phyloP scores from a whole-genome alignment of 1,140 invertebrate species.

The Holotrichia oblita region DNA sequence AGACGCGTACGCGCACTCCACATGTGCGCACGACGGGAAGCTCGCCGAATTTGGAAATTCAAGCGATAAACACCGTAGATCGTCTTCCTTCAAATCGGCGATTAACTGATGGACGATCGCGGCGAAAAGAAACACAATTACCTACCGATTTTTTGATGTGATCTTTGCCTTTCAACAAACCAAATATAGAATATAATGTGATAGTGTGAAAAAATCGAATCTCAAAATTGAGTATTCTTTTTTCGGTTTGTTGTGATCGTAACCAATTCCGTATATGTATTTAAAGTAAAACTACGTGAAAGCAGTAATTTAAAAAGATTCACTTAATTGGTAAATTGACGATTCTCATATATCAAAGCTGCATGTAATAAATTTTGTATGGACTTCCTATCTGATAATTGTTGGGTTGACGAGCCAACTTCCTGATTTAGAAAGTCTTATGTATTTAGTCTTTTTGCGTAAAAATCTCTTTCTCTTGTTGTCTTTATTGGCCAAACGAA shows the following conservation, averaged over 20 bases:
- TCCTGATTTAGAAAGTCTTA: too few species aligned
- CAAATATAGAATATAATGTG: not conserved
- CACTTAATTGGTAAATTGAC: too few species aligned
- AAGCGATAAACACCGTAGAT: slow-evolving; percentile 16
- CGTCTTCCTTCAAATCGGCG: slow-evolving; percentile 29
- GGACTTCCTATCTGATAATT: too few species aligned
- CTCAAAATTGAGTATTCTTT: slow-evolving; percentile 23
- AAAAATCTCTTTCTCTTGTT: too few species aligned
- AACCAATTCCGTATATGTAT: slow-evolving; percentile 18
- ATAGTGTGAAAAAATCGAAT: not conserved
- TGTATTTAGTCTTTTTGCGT: too few species aligned
- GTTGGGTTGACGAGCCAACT: too few species aligned
- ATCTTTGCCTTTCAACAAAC: not conserved
- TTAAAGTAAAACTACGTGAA: slow-evolving; percentile 35
- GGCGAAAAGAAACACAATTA: slow-evolving; percentile 31
- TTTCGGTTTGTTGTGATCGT: slow-evolving; percentile 10
- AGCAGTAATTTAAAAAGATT: too few species aligned
- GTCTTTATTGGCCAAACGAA: too few species aligned
- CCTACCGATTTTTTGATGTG: slow-evolving; percentile 31
- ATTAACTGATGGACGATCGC: not conserved
- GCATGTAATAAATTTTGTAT: too few species aligned
- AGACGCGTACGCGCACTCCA: not conserved
- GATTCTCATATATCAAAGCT: too few species aligned
- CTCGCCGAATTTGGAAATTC: slow-evolving; percentile 30
- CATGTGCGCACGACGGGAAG: slow-evolving; percentile 30